Conservation (phyloP, 2,797 vertebrate species). For the Centroberyx gerrardi region DNA sequence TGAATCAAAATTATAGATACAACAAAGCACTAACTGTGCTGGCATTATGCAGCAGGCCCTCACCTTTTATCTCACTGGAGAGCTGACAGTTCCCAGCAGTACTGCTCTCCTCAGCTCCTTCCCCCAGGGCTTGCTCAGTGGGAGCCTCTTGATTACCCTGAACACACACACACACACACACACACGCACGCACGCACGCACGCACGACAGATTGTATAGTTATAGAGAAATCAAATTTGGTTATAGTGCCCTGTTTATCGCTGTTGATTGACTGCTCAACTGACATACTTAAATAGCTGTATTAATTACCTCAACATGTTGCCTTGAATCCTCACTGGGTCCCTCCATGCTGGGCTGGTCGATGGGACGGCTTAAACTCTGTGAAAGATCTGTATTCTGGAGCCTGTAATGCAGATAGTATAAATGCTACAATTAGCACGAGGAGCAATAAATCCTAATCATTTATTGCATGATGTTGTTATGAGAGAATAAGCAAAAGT, state of each 20-base stretch:
- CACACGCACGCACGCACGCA: slow-evolving; percentile 58
- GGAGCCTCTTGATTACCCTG: slow-evolving; percentile 81
- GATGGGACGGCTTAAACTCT: slow-evolving; percentile 51
- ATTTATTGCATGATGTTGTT: not conserved
- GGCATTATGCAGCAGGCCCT: slow-evolving; percentile 49
- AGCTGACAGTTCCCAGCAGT: slow-evolving; percentile 87
- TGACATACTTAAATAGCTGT: not conserved
- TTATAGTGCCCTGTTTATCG: slow-evolving; percentile 10
- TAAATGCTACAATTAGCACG: not conserved
- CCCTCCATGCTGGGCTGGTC: slow-evolving; percentile 74
- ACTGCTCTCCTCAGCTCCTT: slow-evolving; percentile 89
- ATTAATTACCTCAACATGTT: slow-evolving; percentile 66
- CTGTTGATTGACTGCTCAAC: not conserved
- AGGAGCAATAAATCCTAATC: not conserved
- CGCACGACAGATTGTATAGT: slow-evolving; percentile 35
- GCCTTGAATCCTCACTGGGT: slow-evolving; percentile 51
- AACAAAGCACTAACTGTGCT: slow-evolving; percentile 48
- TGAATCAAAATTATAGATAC: slow-evolving; percentile 23
- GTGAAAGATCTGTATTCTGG: slow-evolving; percentile 84
- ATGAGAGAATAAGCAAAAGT: not conserved
- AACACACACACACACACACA: slow-evolving; percentile 39
- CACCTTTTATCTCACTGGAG: slow-evolving; percentile 85
- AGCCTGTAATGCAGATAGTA: slow-evolving; percentile 73
- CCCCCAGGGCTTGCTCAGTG: slow-evolving; percentile 72
- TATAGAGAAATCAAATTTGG: slow-evolving; percentile 13